These are phyloP conservation scores for Caradrina kadenii DNA, from an alignment of 2,888 invertebrate species.

Conservation along the genomic window DNA sequence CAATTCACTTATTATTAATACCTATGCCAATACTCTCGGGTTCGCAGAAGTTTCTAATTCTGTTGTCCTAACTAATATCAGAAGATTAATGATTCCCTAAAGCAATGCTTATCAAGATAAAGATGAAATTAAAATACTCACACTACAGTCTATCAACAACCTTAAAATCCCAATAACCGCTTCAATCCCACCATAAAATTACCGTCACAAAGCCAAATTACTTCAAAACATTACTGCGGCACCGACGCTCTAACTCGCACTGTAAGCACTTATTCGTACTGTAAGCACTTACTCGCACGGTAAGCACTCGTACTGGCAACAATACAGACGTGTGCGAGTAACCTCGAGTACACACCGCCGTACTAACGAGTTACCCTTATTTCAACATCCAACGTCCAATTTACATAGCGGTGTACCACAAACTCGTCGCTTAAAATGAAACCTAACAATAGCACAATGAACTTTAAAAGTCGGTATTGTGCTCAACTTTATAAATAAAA, in stretches of 20 bases:
- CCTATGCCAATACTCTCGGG: background rate
- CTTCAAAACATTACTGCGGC: conserved; percentile 53
- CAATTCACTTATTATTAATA: background rate
- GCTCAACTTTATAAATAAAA: conserved; percentile 87
- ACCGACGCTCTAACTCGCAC: conserved; percentile 41
- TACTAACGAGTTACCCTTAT: conserved; percentile 81
- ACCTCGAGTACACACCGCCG: conserved; percentile 74
- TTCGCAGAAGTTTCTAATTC: background rate
- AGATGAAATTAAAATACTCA: background rate
- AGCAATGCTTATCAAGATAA: too few species aligned
- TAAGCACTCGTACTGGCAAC: conserved; percentile 63
- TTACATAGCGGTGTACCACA: conserved; percentile 86
- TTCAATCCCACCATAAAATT: conserved; percentile 42
- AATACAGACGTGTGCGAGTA: conserved; percentile 68
- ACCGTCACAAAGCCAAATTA: conserved; percentile 54
- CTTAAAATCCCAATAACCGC: background rate
- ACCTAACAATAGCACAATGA: conserved; percentile 88
- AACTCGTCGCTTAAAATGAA: conserved; percentile 85
- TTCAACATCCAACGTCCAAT: conserved; percentile 82
- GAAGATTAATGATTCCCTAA: too few species aligned
- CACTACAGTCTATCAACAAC: background rate
- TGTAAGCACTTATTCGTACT: conserved; percentile 7
- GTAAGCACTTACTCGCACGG: conserved; percentile 28
- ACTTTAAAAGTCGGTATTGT: conserved; percentile 85
- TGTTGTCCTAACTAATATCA: background rate